Evolutionary conservation across 92 coral and sea anemone genomes (phyloP), one percentile per base, ranked within the genome.

Genomic region (Palythoa heliodiscus): DNA sequence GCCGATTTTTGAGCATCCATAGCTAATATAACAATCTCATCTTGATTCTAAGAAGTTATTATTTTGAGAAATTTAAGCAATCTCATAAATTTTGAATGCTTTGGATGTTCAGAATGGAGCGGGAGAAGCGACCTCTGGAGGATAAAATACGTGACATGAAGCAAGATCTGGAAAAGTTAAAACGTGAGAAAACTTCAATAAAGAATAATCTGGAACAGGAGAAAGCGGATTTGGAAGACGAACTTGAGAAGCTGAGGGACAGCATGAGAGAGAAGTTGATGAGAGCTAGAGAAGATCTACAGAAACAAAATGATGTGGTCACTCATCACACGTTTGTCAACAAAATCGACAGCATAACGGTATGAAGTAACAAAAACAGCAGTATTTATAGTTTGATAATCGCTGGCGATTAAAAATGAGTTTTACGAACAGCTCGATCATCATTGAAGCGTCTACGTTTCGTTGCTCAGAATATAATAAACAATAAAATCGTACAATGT

Each of bases 81-180:
- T 76, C 24, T 3, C 29, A 4, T 52, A 5, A 24, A 4, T 69
- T 69, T 69, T 9, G 23, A n/a, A 35, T 58, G 14, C 2, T 9
- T 25, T 8, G n/a, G 13, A 67, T 71, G 20, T 92, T 87, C 63
- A 90, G 95, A 57, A 57, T 93, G 70, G 95, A 91, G 19, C 88
- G 93, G 58, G 98, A 94, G 52, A 91, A 91, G 67, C 83, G 95
- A 54, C 94, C 96, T 7, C 84, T 96, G 39, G 98, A 96, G 75
- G 98, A 94, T 37, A 92, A 95, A 73, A 86, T 96, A 35, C 89
- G 75, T 24, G 96, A 92, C 19, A 89, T 96, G 64, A 88, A 91
- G 78, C 92, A 92, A 35, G 98, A 96, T 61, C 66, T 96, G 37
- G 88, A 78, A 25, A 95, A 92, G 64, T 81, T 91, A 24, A 90